Evolutionary conservation across 2,888 invertebrate genomes (phyloP).

Genomic region (Nomada lathburiana): DNA sequence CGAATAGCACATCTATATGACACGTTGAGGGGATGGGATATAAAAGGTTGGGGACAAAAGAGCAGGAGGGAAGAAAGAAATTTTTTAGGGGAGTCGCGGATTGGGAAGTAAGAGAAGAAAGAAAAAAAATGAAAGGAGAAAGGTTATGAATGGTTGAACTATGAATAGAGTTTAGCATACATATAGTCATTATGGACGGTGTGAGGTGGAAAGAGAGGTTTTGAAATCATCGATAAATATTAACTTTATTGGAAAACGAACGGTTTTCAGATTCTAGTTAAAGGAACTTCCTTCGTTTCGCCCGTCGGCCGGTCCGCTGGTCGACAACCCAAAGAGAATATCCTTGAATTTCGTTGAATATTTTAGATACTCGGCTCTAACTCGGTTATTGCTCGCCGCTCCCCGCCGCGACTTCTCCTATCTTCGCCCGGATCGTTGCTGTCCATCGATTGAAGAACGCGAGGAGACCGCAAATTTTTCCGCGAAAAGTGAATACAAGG

Average conservation of each 20-base stretch:
- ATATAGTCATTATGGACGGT: conserved; percentile 69
- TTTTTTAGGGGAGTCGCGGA: conserved; percentile 17
- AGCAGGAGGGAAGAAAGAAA: not conserved
- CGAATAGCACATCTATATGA: conserved; percentile 66
- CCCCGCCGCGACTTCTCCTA: conserved; percentile 27
- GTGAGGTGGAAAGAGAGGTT: conserved; percentile 57
- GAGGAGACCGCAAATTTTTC: not conserved
- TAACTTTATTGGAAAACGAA: conserved; percentile 65
- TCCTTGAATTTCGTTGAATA: conserved; percentile 64
- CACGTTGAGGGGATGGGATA: conserved; percentile 55
- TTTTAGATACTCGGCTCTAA: conserved; percentile 64
- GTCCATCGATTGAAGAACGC: not conserved
- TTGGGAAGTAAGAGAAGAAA: conserved; percentile 59
- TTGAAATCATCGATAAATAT: conserved; percentile 73
- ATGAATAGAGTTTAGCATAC: conserved; percentile 83
- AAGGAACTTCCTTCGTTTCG: conserved; percentile 61
- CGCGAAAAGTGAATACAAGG: not conserved
- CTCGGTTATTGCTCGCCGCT: conserved; percentile 50
- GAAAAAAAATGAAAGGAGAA: conserved; percentile 53
- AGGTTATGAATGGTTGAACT: conserved; percentile 82
- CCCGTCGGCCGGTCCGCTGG: conserved; percentile 47
- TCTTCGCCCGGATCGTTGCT: not conserved
- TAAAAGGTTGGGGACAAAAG: conserved; percentile 8
- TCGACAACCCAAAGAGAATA: conserved; percentile 66
- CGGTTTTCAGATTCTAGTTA: conserved; percentile 68